A percentile compares a stretch with the other conserved stretches of the same genome.
Conservation (phyloP, 2,888 invertebrate species). For the Eugnorisma glareosa region DNA sequence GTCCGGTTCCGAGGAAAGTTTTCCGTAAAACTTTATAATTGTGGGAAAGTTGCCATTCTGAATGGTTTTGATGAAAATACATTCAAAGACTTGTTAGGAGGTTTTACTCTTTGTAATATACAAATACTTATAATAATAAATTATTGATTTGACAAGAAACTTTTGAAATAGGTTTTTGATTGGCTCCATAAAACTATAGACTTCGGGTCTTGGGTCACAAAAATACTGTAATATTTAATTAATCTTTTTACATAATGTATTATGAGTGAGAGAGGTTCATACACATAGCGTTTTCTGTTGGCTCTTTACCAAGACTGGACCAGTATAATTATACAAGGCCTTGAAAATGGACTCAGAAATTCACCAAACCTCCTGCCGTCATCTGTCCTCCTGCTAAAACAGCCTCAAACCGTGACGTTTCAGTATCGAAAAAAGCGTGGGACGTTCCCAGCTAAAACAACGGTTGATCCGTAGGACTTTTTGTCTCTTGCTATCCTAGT, state of each 20-base stretch:
- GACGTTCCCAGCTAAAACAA: constrained; percentile 16
- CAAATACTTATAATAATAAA: not conserved
- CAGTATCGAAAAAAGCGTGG: constrained; percentile 51
- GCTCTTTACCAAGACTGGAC: not conserved
- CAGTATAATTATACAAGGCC: not conserved
- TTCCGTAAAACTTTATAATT: not conserved
- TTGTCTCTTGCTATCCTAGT: constrained; percentile 76
- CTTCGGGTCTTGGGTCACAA: not conserved
- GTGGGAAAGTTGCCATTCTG: not conserved
- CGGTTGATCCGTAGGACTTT: constrained; percentile 46
- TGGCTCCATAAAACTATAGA: not conserved
- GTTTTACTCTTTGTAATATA: not conserved
- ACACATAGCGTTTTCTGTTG: not conserved
- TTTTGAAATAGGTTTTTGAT: not conserved
- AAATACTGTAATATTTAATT: not conserved
- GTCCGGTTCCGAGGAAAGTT: constrained; percentile 39
- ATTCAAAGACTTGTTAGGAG: not conserved
- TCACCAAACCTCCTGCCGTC: not conserved
- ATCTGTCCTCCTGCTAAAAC: constrained; percentile 74
- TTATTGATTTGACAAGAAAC: not conserved
- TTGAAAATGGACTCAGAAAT: constrained; percentile 13
- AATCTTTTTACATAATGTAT: not conserved
- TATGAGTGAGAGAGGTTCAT: not conserved
- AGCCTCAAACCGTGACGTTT: constrained; percentile 75
- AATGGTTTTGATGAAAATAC: not conserved